Evolutionary conservation across 2,113 vertebrate genomes (phyloP).

Genomic region (Phoenicopterus ruber): DNA sequence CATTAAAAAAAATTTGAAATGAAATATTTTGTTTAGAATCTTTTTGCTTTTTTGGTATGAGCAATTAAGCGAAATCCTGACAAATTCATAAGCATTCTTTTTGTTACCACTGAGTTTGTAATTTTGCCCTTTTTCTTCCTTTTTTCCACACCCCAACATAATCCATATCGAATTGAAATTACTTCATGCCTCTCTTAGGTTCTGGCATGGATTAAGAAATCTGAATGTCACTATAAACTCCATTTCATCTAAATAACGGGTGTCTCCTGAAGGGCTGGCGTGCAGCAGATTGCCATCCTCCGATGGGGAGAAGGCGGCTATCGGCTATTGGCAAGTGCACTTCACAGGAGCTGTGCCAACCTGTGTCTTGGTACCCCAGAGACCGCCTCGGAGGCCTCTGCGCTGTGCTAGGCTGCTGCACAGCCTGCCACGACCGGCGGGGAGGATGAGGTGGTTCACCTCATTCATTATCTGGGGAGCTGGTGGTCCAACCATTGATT

Average conservation of each 20-base stretch:
- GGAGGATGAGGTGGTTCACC: background rate
- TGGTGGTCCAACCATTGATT: background rate
- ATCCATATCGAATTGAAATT: background rate
- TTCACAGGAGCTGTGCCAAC: background rate
- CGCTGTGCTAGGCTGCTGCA: background rate
- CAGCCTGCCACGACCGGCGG: rapidly evolving
- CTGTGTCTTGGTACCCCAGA: background rate
- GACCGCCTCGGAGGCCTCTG: background rate
- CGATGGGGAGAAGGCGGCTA: background rate
- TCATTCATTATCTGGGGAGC: background rate
- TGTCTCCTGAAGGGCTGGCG: background rate
- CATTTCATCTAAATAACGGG: background rate
- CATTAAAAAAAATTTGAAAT: background rate
- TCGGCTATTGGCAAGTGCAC: background rate
- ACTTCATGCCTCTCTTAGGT: background rate
- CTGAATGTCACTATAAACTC: rapidly evolving
- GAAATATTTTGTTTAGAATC: background rate
- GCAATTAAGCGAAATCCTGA: background rate
- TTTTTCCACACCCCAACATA: background rate
- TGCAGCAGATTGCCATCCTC: background rate
- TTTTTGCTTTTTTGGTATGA: background rate
- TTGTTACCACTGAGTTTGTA: background rate
- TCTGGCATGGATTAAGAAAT: background rate
- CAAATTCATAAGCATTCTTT: background rate
- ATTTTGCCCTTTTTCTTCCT: background rate